These are phyloP conservation scores for Heliconius himera DNA, from an alignment of 1,140 invertebrate genomes.

Conservation along the genomic window DNA sequence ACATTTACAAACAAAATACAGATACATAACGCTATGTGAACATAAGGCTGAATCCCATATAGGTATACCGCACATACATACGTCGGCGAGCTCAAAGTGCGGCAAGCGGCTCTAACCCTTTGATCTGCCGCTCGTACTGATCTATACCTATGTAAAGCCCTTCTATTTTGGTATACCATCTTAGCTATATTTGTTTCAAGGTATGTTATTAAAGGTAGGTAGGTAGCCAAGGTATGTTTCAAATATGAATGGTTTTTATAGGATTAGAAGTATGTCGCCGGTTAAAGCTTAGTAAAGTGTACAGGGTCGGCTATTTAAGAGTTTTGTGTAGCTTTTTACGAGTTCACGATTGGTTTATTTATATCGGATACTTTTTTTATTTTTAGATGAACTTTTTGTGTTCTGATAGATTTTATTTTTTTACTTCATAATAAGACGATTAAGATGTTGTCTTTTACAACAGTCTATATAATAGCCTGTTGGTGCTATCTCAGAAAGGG, in stretches of 20 bases:
- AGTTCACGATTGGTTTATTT: neutral
- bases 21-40: constrained; percentile 28
- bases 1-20: constrained; percentile 21
- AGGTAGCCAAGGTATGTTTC: no score
- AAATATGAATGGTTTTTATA: constrained; percentile 38
- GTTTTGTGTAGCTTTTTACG: neutral
- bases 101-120: constrained; percentile 50
- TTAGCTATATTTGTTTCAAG: constrained; percentile 37
- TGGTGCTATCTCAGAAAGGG: no score
- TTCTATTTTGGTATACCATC: constrained; percentile 53
- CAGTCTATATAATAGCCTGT: neutral
- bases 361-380: neutral
- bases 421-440: neutral
- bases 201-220: constrained; percentile 17
- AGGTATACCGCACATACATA: constrained; percentile 17
- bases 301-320: neutral
- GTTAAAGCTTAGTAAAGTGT: neutral
- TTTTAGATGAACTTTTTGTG: neutral
- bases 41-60: constrained; percentile 30
- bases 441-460: neutral
- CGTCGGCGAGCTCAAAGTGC: constrained; percentile 54
- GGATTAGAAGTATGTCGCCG: constrained; percentile 15
- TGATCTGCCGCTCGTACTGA: constrained; percentile 52
- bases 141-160: constrained; percentile 53
- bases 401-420: neutral